Conservation (phyloP, 2,888 invertebrate genomes). For the Drosophila melanocephala region DNA sequence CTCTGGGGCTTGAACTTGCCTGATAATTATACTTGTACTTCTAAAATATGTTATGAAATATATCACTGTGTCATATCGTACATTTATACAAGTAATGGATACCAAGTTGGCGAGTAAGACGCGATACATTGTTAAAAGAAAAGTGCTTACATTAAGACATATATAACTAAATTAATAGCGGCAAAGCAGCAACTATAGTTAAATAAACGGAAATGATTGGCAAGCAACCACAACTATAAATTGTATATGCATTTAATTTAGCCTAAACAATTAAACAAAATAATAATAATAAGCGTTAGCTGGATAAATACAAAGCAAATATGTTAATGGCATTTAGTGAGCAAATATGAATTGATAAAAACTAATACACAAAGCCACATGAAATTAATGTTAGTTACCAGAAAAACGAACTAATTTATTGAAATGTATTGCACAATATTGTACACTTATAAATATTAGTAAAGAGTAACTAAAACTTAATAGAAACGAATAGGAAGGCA, state of each 20-base stretch:
- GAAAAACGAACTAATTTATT: constrained; percentile 72
- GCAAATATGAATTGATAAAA: constrained; percentile 74
- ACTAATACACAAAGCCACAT: constrained; percentile 44
- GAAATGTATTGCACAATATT: constrained; percentile 82
- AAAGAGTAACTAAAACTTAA: constrained; percentile 57
- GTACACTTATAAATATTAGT: constrained; percentile 74
- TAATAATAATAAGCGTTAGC: constrained; percentile 38
- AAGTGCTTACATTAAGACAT: constrained; percentile 55
- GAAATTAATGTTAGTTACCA: constrained; percentile 66
- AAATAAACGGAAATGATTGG: constrained; percentile 61
- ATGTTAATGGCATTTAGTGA: constrained; percentile 68
- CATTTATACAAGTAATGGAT: constrained; percentile 77
- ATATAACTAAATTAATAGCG: constrained; percentile 68
- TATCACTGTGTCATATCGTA: constrained; percentile 86
- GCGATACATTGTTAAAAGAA: constrained; percentile 42
- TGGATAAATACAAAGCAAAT: constrained; percentile 45
- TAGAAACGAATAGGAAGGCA: constrained; percentile 49
- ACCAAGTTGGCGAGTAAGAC: constrained; percentile 43
- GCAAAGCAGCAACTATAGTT: constrained; percentile 76
- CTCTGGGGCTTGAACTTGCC: constrained; percentile 85
- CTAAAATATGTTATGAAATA: constrained; percentile 69
- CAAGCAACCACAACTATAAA: constrained; percentile 69
- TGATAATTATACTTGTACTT: constrained; percentile 60
- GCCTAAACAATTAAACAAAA: constrained; percentile 59
- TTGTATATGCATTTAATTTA: constrained; percentile 79